Conservation (phyloP, 1,140 invertebrate genomes). For the Pachypsylla venusta region DNA sequence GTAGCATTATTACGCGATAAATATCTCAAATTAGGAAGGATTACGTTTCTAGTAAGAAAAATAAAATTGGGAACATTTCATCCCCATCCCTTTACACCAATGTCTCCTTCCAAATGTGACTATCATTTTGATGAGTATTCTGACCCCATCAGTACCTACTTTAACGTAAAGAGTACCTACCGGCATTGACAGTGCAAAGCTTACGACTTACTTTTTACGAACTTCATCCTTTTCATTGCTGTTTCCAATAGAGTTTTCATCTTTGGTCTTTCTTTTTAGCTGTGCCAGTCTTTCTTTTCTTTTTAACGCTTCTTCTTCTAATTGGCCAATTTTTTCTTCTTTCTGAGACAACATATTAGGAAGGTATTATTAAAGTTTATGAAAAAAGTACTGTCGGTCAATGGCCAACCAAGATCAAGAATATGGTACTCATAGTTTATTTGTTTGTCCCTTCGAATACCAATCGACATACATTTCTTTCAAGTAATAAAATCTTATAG, state of each 20-base stretch:
- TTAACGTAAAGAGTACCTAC: neutral
- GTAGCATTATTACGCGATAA: no score
- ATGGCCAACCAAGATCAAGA: no score
- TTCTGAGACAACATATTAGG: constrained; percentile 7
- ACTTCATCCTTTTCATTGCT: constrained; percentile 32
- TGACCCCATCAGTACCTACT: neutral
- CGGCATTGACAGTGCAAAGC: neutral
- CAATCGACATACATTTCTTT: no score
- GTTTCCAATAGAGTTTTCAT: constrained; percentile 29
- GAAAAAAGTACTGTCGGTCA: no score
- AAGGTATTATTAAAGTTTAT: no score
- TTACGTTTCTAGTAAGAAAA: no score
- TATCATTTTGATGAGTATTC: neutral
- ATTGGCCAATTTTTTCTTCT: constrained; percentile 39
- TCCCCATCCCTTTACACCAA: neutral
- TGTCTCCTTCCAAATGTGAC: neutral
- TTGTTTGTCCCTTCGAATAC: no score
- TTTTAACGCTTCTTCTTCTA: constrained; percentile 64
- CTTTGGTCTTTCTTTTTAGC: constrained; percentile 46
- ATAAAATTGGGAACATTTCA: neutral
- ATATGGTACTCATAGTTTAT: no score
- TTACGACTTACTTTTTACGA: constrained; percentile 25
- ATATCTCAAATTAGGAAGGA: no score
- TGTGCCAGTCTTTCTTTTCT: constrained; percentile 58
- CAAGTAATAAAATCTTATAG: no score